Conservation (phyloP, 2,888 invertebrate genomes). For the Microdon myrmicae region DNA sequence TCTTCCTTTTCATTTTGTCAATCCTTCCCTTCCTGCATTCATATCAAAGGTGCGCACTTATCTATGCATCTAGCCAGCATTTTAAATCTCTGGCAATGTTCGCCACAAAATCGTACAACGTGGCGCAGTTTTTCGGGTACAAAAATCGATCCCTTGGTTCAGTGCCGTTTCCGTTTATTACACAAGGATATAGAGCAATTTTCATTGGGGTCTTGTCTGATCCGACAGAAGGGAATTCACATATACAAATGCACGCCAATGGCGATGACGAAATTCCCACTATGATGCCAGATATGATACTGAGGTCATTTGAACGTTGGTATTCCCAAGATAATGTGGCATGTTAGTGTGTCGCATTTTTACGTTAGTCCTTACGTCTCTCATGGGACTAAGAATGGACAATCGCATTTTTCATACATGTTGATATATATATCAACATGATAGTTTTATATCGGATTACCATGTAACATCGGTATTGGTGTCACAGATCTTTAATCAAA, state of each 20-base stretch:
- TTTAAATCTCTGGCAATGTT: slow-evolving; percentile 9
- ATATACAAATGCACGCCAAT: slow-evolving; percentile 1
- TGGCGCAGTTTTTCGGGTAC: slow-evolving; percentile 2
- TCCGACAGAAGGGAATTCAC: slow-evolving; percentile 17
- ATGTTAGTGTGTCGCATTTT: slow-evolving; percentile 20
- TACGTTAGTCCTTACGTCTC: too few species aligned
- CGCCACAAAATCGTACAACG: slow-evolving; percentile 17
- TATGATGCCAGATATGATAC: slow-evolving; percentile 17
- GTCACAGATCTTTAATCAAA: too few species aligned
- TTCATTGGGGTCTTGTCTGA: slow-evolving; percentile 36
- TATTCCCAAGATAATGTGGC: slow-evolving; percentile 18
- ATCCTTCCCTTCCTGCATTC: slow-evolving; percentile 21
- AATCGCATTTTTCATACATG: too few species aligned
- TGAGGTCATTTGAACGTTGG: slow-evolving; percentile 6
- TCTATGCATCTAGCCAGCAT: background rate
- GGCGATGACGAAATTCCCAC: too few species aligned
- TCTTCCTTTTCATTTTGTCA: slow-evolving; percentile 14
- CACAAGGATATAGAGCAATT: slow-evolving; percentile 48
- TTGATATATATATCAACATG: too few species aligned
- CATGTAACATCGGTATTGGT: too few species aligned
- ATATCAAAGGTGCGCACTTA: slow-evolving; percentile 23
- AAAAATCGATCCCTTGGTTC: slow-evolving; percentile 32
- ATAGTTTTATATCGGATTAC: too few species aligned
- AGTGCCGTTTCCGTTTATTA: slow-evolving; percentile 48
- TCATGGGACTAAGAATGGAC: too few species aligned